These are phyloP conservation scores for Drosophila hydei DNA, from an alignment of 1,140 invertebrate species.

Conservation along the genomic window DNA sequence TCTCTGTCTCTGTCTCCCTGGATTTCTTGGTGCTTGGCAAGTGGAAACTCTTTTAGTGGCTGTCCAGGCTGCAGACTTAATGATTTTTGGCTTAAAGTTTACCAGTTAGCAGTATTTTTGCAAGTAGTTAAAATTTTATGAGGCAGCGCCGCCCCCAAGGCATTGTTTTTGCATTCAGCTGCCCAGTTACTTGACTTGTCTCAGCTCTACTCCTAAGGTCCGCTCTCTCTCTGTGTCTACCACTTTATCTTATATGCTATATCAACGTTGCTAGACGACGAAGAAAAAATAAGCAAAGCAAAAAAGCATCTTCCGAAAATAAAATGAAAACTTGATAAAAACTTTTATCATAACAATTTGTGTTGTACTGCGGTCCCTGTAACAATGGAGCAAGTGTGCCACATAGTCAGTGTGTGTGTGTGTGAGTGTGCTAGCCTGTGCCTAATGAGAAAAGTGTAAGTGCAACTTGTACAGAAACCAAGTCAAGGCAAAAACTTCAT, in stretches of 20 bases:
- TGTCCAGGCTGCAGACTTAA: constrained; percentile 68
- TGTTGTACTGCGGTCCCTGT: constrained; percentile 61
- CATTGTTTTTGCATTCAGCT: constrained; percentile 69
- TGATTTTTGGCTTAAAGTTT: constrained; percentile 82
- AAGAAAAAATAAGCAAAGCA: neutral
- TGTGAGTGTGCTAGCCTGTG: constrained; percentile 28
- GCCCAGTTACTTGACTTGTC: constrained; percentile 19
- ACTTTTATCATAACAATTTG: constrained; percentile 82
- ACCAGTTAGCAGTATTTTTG: constrained; percentile 81
- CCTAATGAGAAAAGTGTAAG: constrained; percentile 77
- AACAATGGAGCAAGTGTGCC: constrained; percentile 51
- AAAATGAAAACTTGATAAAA: constrained; percentile 78
- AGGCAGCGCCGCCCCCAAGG: constrained; percentile 51
- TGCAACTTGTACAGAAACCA: constrained; percentile 51
- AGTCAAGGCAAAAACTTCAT: constrained; percentile 21
- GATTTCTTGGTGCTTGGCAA: constrained; percentile 6
- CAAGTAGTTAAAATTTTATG: constrained; percentile 82
- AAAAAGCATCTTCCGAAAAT: constrained; percentile 18
- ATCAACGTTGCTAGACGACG: constrained; percentile 44
- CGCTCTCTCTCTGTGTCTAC: neutral
- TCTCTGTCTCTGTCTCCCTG: neutral
- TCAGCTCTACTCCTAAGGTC: neutral
- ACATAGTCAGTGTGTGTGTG: constrained; percentile 16
- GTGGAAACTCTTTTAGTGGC: constrained; percentile 36
- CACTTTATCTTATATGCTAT: constrained; percentile 56